Base-by-base conservation (phyloP, 1,140 invertebrate species). In the Copidosoma floridanum region DNA sequence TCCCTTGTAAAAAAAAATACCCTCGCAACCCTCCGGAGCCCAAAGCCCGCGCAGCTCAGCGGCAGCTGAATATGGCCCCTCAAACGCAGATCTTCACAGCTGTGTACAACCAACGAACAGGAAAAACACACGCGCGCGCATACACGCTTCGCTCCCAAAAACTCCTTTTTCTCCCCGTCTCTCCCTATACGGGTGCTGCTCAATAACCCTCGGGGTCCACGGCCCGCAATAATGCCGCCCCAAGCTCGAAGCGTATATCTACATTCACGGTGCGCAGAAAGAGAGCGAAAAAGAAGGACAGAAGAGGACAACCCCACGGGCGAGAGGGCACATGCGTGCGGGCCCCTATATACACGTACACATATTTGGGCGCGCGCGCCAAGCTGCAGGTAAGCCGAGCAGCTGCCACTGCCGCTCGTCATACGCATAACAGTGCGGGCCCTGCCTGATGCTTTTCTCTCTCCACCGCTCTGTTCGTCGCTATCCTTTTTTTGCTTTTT, bases 381-480 rank as follows among this genome's bases (percentile, higher is more conserved):
- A 64, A 51, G 38, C 24, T 40, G 35, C 24, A 27, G 55, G 23
- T 24, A 16, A 11, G 21, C 38, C 8, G 38, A 75, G 79, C 76
- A 74, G 75, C 76, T 55, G 61, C 64, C 37, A 63, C 55, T 52
- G 56, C 57, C 3, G 58, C 24, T 23, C 32, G n/a, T n/a, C n/a
- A n/a, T n/a, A n/a, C n/a, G n/a, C n/a, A n/a, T n/a, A n/a, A n/a
- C n/a, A n/a, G n/a, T n/a, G n/a, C n/a, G n/a, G 24, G 46, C 60
- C 46, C 63, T 47, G 53, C 38, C 21, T n/a, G 14, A 40, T 38
- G 16, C 44, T 53, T n/a, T 37, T 54, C 32, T 29, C 23, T 43
- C 32, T 44, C 47, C 69, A n/a, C 70, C 57, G 82, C 71, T 69
- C 70, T 55, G 82, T 71, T 67, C 85, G 12, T n/a, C n/a, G n/a